A percentile compares a stretch with the other conserved stretches of the same genome.
Evolutionary conservation across 2,797 vertebrate species (phyloP).

Genomic region (Poeciliopsis paucimaculata): DNA sequence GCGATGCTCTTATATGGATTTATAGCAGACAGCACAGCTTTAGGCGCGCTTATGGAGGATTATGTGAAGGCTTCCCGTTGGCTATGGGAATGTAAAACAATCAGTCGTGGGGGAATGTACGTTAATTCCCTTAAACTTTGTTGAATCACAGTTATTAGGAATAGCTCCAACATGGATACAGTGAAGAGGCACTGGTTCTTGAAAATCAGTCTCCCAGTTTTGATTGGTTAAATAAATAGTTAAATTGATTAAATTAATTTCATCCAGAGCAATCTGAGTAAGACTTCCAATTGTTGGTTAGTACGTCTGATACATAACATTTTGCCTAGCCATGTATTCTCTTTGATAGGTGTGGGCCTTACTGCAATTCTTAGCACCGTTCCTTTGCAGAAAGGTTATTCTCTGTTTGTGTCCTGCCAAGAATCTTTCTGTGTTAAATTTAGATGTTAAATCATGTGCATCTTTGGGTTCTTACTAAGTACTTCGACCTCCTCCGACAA

Average conservation of each 20-base stretch:
- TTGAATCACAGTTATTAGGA: constrained; percentile 16
- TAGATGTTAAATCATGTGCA: not conserved
- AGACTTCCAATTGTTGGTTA: not conserved
- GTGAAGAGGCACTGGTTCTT: not conserved
- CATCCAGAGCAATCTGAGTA: not conserved
- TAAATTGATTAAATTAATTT: not conserved
- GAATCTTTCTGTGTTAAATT: not conserved
- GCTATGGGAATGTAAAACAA: constrained; percentile 59
- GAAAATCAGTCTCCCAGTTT: not conserved
- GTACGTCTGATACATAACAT: not conserved
- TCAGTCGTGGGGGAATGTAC: constrained; percentile 11
- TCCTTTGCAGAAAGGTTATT: not conserved
- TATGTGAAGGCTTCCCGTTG: constrained; percentile 55
- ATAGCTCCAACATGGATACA: not conserved
- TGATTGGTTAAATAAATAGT: not conserved
- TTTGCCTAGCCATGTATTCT: not conserved
- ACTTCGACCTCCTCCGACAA: not conserved
- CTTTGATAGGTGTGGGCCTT: not conserved
- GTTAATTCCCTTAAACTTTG: constrained; percentile 22
- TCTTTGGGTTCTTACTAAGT: not conserved
- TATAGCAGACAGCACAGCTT: constrained; percentile 54
- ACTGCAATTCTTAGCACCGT: not conserved
- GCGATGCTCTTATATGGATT: constrained; percentile 70
- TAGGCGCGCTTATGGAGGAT: constrained; percentile 49
- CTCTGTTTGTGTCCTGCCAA: not conserved